phyloP scores from a whole-genome alignment of 2,888 invertebrate genomes.

The Mythimna loreyi region DNA sequence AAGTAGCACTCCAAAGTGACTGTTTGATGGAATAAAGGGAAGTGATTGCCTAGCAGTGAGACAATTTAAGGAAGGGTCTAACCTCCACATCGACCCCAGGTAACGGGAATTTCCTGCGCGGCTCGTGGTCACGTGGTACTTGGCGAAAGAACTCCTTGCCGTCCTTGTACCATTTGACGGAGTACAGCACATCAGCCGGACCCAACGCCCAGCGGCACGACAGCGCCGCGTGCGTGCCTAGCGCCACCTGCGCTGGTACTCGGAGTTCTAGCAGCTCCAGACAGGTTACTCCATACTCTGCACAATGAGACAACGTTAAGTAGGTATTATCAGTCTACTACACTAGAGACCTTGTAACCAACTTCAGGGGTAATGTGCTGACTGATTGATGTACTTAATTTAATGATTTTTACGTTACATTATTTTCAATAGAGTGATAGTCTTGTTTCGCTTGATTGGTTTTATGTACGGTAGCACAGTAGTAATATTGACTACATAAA shows the following conservation, averaged over 20 bases:
- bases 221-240: conserved; percentile 94
- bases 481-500: no score
- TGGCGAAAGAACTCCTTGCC: conserved; percentile 97
- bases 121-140: conserved; percentile 95
- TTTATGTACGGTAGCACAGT: no score
- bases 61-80: conserved; percentile 46
- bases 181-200: conserved; percentile 95
- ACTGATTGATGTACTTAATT: conserved; percentile 21
- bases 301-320: no score
- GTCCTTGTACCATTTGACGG: conserved; percentile 98
- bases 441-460: no score
- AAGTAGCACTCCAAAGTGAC: no score
- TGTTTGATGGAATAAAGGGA: no score
- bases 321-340: no score
- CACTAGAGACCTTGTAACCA: no score
- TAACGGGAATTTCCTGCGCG: conserved; percentile 94
- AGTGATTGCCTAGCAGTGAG: not conserved
- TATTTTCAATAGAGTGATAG: no score
- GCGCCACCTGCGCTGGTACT: conserved; percentile 95
- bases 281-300: no score
- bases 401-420: not conserved
- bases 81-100: conserved; percentile 96
- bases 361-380: conserved; percentile 29
- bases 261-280: conserved; percentile 94
- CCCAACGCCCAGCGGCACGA: conserved; percentile 95